Base-by-base conservation (phyloP, 2,113 vertebrate genomes). In the Acinonyx jubatus region DNA sequence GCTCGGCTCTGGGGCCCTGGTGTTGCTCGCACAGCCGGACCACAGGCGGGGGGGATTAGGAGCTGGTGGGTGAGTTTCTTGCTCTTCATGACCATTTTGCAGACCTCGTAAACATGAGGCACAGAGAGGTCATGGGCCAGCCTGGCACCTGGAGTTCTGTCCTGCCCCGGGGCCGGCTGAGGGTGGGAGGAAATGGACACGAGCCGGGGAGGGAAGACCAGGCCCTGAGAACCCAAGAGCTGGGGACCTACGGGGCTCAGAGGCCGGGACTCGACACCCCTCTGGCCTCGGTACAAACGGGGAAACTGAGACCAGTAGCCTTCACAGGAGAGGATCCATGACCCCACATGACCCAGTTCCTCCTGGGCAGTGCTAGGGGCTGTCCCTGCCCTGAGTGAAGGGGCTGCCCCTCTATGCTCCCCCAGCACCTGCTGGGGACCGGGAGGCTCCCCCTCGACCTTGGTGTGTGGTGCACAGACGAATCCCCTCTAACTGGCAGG, bases 391-490 rank as follows among this genome's bases (percentile, higher is more conserved):
- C 63, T 73, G 36, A 3, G 33, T 63, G 23, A 36, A 94, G 90
- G 82, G 90, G 29, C 85, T 0, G 7, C 41, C 92, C 91, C 88
- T 81, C 66, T 10, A 11, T 0, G 0, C 4, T 45, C 11, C 33
- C 50, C 66, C 55, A 16, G 61, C 82, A 87, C 96, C 92, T 83
- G 86, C 91, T 0, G 1, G 45, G 36, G 33, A 19, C 41, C 9
- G 1, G 41, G 76, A 9, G 23, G 50, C 89, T 61, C 38, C n/a
- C 61, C 33, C 33, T 85, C 9, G 41, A 31, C 86, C 36, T 11
- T 2, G 25, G 4, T 50, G 29, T 23, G 63, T 13, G 73, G n/a
- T 0, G 0, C 12, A 1, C 0, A 15, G 45, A 3, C 14, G 2
- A 2, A 33, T 65, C n/a, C 18, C 19, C 48, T 33, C 69, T 27